Percentiles rank a stretch among this genome's conserved stretches.
phyloP scores from a whole-genome alignment of 2,888 invertebrate genomes.

The Synergus gifuensis region DNA sequence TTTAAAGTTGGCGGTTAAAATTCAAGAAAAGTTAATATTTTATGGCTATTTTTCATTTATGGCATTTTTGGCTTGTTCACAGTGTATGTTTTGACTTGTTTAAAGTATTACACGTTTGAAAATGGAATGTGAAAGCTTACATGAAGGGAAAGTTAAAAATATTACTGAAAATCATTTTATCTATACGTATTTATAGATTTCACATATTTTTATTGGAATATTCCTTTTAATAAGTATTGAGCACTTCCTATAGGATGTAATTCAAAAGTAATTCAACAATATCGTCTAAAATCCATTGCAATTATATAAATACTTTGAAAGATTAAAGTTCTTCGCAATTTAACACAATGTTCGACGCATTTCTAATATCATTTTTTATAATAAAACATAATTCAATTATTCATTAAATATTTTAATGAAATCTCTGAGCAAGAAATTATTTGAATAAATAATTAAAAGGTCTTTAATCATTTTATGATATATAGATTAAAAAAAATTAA shows the following conservation, averaged over 20 bases:
- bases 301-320: too few species aligned
- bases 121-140: background rate
- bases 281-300: too few species aligned
- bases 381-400: too few species aligned
- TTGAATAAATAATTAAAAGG: too few species aligned
- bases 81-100: background rate
- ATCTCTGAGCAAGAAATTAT: too few species aligned
- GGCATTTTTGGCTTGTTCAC: background rate
- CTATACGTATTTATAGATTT: background rate
- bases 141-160: background rate
- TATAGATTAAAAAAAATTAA: too few species aligned
- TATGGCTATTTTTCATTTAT: background rate
- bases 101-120: background rate
- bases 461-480: too few species aligned
- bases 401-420: too few species aligned
- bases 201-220: background rate
- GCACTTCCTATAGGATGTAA: background rate
- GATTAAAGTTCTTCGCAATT: too few species aligned
- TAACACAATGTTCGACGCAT: too few species aligned
- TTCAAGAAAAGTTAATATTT: constrained; percentile 9
- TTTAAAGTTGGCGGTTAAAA: background rate
- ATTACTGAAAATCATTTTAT: background rate
- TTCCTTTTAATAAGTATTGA: background rate
- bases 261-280: background rate
- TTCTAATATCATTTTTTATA: too few species aligned